Evolutionary conservation across 1,140 invertebrate species (phyloP).

Genomic region (Sipha flava): DNA sequence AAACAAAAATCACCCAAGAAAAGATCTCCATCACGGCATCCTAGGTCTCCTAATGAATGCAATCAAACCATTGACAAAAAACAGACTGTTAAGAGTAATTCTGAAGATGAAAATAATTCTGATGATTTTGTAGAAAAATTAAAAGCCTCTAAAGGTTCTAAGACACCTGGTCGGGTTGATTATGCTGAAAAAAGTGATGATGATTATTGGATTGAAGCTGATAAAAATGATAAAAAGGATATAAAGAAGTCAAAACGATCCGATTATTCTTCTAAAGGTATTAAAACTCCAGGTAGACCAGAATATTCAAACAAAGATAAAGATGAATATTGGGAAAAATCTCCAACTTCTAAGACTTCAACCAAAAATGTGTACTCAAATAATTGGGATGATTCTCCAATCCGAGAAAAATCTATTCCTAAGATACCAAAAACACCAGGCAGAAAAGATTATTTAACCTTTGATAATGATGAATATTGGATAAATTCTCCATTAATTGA

Average conservation of each 20-base stretch:
- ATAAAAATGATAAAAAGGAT: conserved; percentile 4
- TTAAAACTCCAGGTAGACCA: neutral
- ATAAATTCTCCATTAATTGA: neutral
- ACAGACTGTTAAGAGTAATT: neutral
- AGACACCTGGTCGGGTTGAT: neutral
- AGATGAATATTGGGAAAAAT: conserved; percentile 5
- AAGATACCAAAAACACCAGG: conserved; percentile 15
- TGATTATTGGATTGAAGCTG: conserved; percentile 13
- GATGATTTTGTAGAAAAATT: conserved; percentile 30
- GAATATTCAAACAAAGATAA: conserved; percentile 6
- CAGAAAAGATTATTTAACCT: neutral
- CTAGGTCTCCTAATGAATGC: neutral
- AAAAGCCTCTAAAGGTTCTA: conserved; percentile 18
- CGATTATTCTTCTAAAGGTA: neutral
- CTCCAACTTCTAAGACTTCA: neutral
- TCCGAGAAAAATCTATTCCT: conserved; percentile 13
- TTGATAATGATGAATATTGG: conserved; percentile 18
- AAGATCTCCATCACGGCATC: neutral
- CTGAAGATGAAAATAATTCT: conserved; percentile 8
- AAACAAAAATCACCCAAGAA: conserved; percentile 5
- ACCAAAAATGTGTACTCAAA: conserved; percentile 8
- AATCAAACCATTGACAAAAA: neutral
- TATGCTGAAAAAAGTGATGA: conserved; percentile 13
- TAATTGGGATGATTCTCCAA: conserved; percentile 25
- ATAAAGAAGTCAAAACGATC: neutral